phyloP scores from a whole-genome alignment of 2,797 vertebrate genomes.

The Gymnoscopelus microlampas region DNA sequence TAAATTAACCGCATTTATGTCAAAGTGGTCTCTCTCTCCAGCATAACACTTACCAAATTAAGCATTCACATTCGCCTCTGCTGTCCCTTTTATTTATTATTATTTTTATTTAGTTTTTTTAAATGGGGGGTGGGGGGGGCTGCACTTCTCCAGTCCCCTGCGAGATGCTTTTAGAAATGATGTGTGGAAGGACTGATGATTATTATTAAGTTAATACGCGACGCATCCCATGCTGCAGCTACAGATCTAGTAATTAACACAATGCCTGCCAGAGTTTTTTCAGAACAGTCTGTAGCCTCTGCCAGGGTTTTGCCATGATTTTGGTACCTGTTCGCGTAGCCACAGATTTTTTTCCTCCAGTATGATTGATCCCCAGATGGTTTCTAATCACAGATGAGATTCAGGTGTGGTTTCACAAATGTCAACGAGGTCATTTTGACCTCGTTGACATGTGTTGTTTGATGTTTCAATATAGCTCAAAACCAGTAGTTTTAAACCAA shows the following conservation, averaged over 20 bases:
- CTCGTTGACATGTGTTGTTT: too few relatives aligned
- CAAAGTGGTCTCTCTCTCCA: conserved; percentile 59
- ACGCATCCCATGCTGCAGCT: conserved; percentile 67
- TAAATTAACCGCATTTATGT: conserved; percentile 64
- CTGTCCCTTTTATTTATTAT: conserved; percentile 45
- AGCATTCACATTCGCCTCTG: conserved; percentile 56
- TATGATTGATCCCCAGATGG: too few relatives aligned
- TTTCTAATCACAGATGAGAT: too few relatives aligned
- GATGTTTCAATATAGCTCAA: too few relatives aligned
- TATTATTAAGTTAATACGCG: conserved; percentile 78
- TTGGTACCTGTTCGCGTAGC: too few relatives aligned
- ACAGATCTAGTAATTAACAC: conserved; percentile 78
- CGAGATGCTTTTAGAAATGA: conserved; percentile 73
- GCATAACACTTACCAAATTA: conserved; percentile 75
- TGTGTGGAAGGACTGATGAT: conserved; percentile 75
- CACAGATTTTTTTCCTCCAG: too few relatives aligned
- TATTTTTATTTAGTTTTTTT: conserved; percentile 34
- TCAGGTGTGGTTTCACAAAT: too few relatives aligned
- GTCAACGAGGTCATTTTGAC: too few relatives aligned
- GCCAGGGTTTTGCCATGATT: too few relatives aligned
- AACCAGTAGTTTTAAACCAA: too few relatives aligned
- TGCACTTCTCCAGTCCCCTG: conserved; percentile 43
- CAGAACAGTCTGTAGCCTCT: too few relatives aligned
- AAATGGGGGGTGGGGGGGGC: conserved; percentile 7
- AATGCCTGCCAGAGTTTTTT: too few relatives aligned